Percentiles rank a stretch among this genome's conserved stretches.
These are phyloP conservation scores for Lophius americanus DNA, from an alignment of 2,797 vertebrate genomes.

Conservation along the genomic window DNA sequence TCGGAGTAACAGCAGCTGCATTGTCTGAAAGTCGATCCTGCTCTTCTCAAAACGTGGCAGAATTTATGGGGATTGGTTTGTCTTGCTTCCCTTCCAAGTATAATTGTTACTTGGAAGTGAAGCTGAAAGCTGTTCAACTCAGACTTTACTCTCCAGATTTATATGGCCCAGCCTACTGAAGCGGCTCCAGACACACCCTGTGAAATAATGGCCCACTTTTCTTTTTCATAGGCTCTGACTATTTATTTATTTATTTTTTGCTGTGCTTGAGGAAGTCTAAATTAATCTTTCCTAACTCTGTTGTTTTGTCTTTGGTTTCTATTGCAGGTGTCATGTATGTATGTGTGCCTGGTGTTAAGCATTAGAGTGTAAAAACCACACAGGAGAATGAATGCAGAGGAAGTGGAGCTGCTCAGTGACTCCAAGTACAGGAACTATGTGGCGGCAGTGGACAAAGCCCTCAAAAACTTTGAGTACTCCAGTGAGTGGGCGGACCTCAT, in stretches of 20 bases:
- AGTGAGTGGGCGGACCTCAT: conserved; percentile 99
- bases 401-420: conserved; percentile 96
- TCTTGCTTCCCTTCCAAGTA: not conserved
- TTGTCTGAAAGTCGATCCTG: not conserved
- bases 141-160: conserved; percentile 27
- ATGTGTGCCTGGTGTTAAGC: conserved; percentile 81
- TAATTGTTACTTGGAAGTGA: not conserved
- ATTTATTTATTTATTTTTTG: not conserved
- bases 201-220: not conserved
- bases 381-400: conserved; percentile 99
- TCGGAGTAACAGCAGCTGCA: not conserved
- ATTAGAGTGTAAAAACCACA: conserved; percentile 82
- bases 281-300: not conserved
- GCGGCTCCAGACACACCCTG: not conserved
- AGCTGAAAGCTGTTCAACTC: conserved; percentile 5
- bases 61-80: not conserved
- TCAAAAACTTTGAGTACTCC: conserved; percentile 99
- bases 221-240: not conserved
- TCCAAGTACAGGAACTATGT: conserved; percentile 99
- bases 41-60: not conserved
- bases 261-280: not conserved
- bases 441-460: conserved; percentile 97
- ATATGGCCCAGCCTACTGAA: not conserved
- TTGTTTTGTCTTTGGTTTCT: not conserved
- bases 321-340: conserved; percentile 84